Conservation (phyloP, 2,888 invertebrate genomes). For the Iphiclides podalirius region DNA sequence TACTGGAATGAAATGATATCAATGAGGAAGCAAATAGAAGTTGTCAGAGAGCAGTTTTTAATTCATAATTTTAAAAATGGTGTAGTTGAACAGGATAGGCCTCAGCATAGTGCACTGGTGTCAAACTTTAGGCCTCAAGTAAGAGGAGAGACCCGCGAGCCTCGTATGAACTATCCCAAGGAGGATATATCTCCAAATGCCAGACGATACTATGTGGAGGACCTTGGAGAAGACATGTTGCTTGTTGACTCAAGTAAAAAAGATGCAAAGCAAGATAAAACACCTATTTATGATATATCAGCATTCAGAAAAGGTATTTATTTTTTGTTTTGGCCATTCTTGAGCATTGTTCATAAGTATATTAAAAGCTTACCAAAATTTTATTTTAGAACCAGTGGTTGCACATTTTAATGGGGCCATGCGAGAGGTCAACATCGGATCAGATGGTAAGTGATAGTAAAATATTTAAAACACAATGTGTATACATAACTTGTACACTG, state of each 20-base stretch:
- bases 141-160: slow-evolving; percentile 43
- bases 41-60: slow-evolving; percentile 57
- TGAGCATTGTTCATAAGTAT: no score
- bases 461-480: no score
- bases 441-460: slow-evolving; percentile 56
- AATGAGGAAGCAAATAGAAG: slow-evolving; percentile 61
- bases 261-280: slow-evolving; percentile 43
- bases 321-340: neutral
- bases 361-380: no score
- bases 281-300: slow-evolving; percentile 43
- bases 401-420: slow-evolving; percentile 66
- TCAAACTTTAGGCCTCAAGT: slow-evolving; percentile 38
- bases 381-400: slow-evolving; percentile 55
- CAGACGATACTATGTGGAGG: slow-evolving; percentile 59
- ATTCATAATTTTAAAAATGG: slow-evolving; percentile 47
- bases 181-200: slow-evolving; percentile 41
- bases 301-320: slow-evolving; percentile 54
- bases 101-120: slow-evolving; percentile 51
- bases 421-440: slow-evolving; percentile 51
- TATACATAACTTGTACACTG: no score
- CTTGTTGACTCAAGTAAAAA: slow-evolving; percentile 65
- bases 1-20: slow-evolving; percentile 69
- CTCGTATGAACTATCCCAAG: slow-evolving; percentile 41
- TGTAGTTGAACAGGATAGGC: slow-evolving; percentile 36
- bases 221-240: slow-evolving; percentile 64